Evolutionary conservation across 2,888 invertebrate genomes (phyloP), one percentile per base, ranked within the genome.

Genomic region (Leucophenga montana): DNA sequence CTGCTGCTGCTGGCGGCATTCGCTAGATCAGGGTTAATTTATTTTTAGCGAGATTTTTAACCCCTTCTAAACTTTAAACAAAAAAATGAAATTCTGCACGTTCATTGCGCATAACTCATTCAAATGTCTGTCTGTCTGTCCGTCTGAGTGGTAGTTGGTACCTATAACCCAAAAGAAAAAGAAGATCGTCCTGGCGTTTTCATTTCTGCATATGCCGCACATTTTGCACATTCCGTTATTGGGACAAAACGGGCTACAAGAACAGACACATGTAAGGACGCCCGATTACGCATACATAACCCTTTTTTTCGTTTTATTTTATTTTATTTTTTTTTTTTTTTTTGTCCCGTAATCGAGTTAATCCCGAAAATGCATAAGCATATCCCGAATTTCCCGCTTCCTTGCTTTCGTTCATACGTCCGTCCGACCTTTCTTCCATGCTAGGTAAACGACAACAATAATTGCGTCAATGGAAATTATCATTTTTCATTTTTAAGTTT

Each of bases 401-500:
- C 44, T 54, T 20, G 16, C 65, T 70, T 71, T 48, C 70, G 27
- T 68, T 70, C 73, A 71, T 71, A 69, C 71, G 70, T 66, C 33
- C 33, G 54, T 67, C 74, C 69, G 78, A 69, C 77, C 77, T 75
- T 75, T 76, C 72, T 77, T 59, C 69, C 71, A 70, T 77, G 59
- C 68, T 70, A 22, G 66, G 57, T 54, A 61, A 54, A 72, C 66
- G 33, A 33, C 59, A 31, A 62, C 69, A 64, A 67, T 76, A 79
- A 73, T 76, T 78, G 76, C 79, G 72, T 75, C 74, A 75, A 78
- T 74, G 73, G 72, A 81, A 78, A 79, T 84, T 80, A 84, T 84
- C 77, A 84, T 84, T 84, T 83, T 85, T 84, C 85, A 84, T 84
- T 83, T 75, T 75, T 71, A 39, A 64, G n/a, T n/a, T 59, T 59